A percentile compares a stretch with the other conserved stretches of the same genome.
These are phyloP conservation scores for Pyrgilauda ruficollis DNA, from an alignment of 2,113 vertebrate species.

Conservation along the genomic window DNA sequence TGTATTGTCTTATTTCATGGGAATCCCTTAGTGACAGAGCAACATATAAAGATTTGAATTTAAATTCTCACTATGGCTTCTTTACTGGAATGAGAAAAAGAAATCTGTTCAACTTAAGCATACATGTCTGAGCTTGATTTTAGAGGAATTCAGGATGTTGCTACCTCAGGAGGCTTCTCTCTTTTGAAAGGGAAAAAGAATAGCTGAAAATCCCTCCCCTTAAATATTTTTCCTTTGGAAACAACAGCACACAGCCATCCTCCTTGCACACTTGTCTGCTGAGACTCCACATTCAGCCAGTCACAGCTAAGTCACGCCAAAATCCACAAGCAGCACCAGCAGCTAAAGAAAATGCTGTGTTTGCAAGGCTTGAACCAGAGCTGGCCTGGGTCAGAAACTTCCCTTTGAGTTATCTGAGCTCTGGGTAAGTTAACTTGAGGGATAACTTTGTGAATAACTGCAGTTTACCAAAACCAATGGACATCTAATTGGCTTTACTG, in stretches of 20 bases:
- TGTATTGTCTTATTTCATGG: not conserved
- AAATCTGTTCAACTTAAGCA: not conserved
- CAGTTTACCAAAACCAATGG: not conserved
- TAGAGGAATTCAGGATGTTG: not conserved
- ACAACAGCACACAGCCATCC: not conserved
- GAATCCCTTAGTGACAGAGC: not conserved
- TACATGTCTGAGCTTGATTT: not conserved
- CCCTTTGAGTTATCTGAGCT: not conserved
- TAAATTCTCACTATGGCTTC: not conserved
- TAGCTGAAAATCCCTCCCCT: not conserved
- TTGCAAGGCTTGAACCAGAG: not conserved
- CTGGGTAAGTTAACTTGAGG: not conserved
- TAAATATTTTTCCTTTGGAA: slow-evolving; percentile 12
- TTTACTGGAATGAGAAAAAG: not conserved
- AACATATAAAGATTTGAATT: not conserved
- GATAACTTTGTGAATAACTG: not conserved
- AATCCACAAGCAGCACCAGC: not conserved
- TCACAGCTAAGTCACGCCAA: not conserved
- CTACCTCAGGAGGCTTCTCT: not conserved
- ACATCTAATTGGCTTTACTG: not conserved
- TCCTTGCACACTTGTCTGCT: not conserved
- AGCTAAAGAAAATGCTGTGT: not conserved
- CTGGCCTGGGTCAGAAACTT: not conserved
- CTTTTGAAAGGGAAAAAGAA: not conserved
- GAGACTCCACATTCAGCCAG: not conserved